These are phyloP conservation scores for Pogonus chalceus DNA, from an alignment of 1,140 invertebrate genomes.

Conservation along the genomic window DNA sequence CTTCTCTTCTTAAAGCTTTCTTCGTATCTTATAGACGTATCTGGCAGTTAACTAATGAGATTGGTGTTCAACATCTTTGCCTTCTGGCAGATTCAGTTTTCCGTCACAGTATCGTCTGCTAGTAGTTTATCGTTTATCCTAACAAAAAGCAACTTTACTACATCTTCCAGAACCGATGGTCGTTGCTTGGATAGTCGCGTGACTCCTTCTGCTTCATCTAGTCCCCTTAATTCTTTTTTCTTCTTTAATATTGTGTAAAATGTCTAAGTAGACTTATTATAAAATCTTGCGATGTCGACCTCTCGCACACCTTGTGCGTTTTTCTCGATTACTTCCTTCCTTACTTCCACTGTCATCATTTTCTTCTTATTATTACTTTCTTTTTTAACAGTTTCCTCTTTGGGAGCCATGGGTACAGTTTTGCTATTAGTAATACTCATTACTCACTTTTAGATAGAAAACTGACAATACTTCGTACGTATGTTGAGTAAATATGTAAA, in stretches of 20 bases:
- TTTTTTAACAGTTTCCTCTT: constrained; percentile 13
- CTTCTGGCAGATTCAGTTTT: too few relatives aligned
- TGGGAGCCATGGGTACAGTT: constrained; percentile 11
- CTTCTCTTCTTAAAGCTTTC: too few relatives aligned
- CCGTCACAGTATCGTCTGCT: too few relatives aligned
- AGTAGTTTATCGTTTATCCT: too few relatives aligned
- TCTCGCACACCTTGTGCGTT: constrained; percentile 10
- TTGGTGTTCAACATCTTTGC: too few relatives aligned
- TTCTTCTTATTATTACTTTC: constrained; percentile 13
- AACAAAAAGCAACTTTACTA: too few relatives aligned
- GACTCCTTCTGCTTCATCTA: constrained; percentile 16
- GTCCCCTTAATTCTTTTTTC: constrained; percentile 16
- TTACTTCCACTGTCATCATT: constrained; percentile 14
- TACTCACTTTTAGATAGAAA: too few relatives aligned
- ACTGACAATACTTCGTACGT: too few relatives aligned
- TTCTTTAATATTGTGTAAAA: too few relatives aligned
- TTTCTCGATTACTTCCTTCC: constrained; percentile 13
- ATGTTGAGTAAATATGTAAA: too few relatives aligned
- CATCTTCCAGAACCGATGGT: too few relatives aligned
- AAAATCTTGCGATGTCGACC: constrained; percentile 12
- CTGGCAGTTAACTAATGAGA: background rate
- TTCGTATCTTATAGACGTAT: background rate
- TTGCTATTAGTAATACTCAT: too few relatives aligned
- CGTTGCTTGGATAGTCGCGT: constrained; percentile 14
- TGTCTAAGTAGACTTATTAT: constrained; percentile 13